These are phyloP conservation scores for Acronicta alni DNA, from an alignment of 2,888 invertebrate species.

Conservation along the genomic window DNA sequence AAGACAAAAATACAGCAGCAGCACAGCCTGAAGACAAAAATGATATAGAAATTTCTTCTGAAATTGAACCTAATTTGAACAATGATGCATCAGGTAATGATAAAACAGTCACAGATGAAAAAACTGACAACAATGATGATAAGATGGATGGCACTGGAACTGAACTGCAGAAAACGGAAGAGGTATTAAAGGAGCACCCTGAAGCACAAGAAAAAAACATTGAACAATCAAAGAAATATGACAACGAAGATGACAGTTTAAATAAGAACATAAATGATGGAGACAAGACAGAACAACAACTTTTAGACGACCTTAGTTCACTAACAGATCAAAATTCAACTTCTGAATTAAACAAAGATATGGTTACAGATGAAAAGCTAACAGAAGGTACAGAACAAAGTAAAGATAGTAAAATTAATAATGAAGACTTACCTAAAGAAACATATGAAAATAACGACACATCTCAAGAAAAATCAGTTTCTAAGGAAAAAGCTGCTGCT, in stretches of 20 bases:
- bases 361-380: conserved; percentile 9
- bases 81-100: conserved; percentile 4
- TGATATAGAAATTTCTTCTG: neutral
- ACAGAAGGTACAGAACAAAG: conserved; percentile 13
- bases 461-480: conserved; percentile 9
- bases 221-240: conserved; percentile 8
- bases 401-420: conserved; percentile 12
- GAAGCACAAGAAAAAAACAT: conserved; percentile 18
- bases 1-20: conserved; percentile 1
- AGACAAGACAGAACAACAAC: conserved; percentile 34
- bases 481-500: conserved; percentile 7
- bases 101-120: conserved; percentile 1
- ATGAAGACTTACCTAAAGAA: neutral
- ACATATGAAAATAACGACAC: conserved; percentile 1
- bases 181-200: conserved; percentile 9
- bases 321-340: conserved; percentile 26
- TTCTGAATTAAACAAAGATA: conserved; percentile 8
- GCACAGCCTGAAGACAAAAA: conserved; percentile 6
- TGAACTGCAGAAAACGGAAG: conserved; percentile 4
- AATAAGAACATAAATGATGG: conserved; percentile 7
- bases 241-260: conserved; percentile 9
- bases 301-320: conserved; percentile 26
- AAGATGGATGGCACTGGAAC: conserved; percentile 5
- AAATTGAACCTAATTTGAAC: conserved; percentile 4
- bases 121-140: neutral